Evolutionary conservation across 2,113 vertebrate genomes (phyloP).

Genomic region (Terrapene triunguis): DNA sequence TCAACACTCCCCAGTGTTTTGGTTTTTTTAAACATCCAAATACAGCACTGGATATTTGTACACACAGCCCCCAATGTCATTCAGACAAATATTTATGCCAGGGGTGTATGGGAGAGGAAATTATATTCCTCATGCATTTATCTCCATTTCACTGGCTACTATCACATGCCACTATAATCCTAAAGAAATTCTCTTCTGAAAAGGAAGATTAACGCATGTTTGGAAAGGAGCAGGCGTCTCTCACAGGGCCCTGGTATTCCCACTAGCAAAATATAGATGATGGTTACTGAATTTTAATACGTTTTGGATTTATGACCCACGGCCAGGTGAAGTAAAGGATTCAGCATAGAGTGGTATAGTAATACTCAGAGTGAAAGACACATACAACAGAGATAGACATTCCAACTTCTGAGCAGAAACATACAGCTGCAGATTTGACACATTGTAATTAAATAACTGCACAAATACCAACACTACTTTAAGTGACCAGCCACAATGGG

Average conservation of each 20-base stretch:
- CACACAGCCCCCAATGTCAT: rapidly evolving
- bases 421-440: rapidly evolving
- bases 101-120: not conserved
- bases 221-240: not conserved
- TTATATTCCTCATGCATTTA: rapidly evolving
- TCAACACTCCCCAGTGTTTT: rapidly evolving
- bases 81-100: not conserved
- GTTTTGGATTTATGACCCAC: rapidly evolving
- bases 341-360: rapidly evolving
- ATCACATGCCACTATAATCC: not conserved
- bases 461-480: not conserved
- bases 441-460: not conserved
- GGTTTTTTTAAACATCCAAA: not conserved
- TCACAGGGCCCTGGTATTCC: rapidly evolving
- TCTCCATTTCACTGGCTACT: not conserved
- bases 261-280: rapidly evolving
- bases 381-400: rapidly evolving
- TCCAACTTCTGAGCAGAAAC: rapidly evolving
- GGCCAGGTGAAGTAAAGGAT: rapidly evolving
- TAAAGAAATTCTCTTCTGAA: not conserved
- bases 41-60: rapidly evolving
- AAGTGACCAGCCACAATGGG: rapidly evolving
- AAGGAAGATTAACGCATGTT: rapidly evolving
- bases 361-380: rapidly evolving
- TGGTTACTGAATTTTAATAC: rapidly evolving